Evolutionary conservation across 2,888 invertebrate genomes (phyloP).

Genomic region (Mylabris sibirica): DNA sequence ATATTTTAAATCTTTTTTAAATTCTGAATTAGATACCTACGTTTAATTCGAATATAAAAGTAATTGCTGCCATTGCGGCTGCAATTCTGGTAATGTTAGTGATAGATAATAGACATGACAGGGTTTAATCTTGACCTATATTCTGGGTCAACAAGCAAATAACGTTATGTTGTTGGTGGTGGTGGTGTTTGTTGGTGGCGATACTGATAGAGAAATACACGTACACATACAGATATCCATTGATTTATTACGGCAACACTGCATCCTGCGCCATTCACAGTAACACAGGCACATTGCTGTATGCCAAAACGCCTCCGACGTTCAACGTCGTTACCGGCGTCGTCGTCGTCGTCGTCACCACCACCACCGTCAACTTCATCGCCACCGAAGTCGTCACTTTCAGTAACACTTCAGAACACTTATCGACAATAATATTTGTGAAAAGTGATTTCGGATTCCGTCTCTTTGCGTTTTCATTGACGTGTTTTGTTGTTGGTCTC

Average conservation of each 20-base stretch:
- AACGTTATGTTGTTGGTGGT: background rate
- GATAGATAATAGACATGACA: slow-evolving; percentile 33
- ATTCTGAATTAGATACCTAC: background rate
- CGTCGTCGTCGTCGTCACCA: slow-evolving; percentile 18
- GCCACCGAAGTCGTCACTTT: slow-evolving; percentile 19
- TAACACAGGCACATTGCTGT: slow-evolving; percentile 13
- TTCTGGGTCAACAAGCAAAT: slow-evolving; percentile 39
- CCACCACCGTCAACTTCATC: slow-evolving; percentile 10
- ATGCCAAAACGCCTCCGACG: slow-evolving; percentile 19
- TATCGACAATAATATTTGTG: slow-evolving; percentile 19
- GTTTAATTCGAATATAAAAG: background rate
- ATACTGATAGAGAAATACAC: background rate
- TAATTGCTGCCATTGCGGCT: slow-evolving; percentile 1
- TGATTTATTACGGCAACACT: slow-evolving; percentile 38
- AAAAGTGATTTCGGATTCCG: slow-evolving; percentile 14
- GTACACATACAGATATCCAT: slow-evolving; percentile 21
- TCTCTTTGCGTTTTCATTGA: background rate
- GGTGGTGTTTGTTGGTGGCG: background rate
- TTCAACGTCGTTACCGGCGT: slow-evolving; percentile 16
- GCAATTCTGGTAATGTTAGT: background rate
- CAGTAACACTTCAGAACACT: slow-evolving; percentile 19
- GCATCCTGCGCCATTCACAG: slow-evolving; percentile 38
- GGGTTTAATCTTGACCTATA: slow-evolving; percentile 50
- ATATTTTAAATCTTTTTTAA: background rate
- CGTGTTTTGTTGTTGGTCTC: background rate